Conservation (phyloP, 1,140 invertebrate species). For the Euborellia annulipes region DNA sequence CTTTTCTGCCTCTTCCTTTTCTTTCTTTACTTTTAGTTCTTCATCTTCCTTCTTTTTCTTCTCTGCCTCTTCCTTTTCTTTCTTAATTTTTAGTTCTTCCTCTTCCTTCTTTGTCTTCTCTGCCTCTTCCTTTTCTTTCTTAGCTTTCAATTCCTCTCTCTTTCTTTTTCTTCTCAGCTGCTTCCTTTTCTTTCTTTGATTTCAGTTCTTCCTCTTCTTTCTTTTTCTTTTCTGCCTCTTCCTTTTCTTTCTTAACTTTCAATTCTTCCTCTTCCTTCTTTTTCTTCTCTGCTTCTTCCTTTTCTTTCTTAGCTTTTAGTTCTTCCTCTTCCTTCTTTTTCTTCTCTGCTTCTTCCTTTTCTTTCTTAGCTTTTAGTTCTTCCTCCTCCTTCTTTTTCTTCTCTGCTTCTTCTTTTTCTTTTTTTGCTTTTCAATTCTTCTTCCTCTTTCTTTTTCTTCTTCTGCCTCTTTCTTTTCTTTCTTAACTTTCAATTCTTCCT, state of each 20-base stretch:
- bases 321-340: neutral
- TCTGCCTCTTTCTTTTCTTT: neutral
- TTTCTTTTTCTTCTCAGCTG: no score
- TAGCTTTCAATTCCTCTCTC: neutral
- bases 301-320: neutral
- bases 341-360: neutral
- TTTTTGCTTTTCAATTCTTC: slow-evolving; percentile 1
- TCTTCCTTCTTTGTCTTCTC: slow-evolving; percentile 1
- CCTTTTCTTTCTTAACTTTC: slow-evolving; percentile 7
- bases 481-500: slow-evolving; percentile 1
- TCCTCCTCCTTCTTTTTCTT: slow-evolving; percentile 7
- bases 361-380: neutral
- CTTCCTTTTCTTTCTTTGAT: neutral
- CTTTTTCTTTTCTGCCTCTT: slow-evolving; percentile 6
- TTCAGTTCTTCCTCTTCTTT: slow-evolving; percentile 8
- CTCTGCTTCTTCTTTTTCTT: slow-evolving; percentile 1
- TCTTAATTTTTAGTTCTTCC: slow-evolving; percentile 14
- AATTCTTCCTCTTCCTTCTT: slow-evolving; percentile 1
- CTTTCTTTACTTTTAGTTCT: slow-evolving; percentile 8
- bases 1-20: slow-evolving; percentile 5
- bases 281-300: slow-evolving; percentile 5
- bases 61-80: slow-evolving; percentile 16
- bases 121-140: neutral
- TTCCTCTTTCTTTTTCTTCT: slow-evolving; percentile 1
- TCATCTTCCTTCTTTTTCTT: slow-evolving; percentile 16